Conservation (phyloP, 2,888 invertebrate species). For the Pyrgus malvae region DNA sequence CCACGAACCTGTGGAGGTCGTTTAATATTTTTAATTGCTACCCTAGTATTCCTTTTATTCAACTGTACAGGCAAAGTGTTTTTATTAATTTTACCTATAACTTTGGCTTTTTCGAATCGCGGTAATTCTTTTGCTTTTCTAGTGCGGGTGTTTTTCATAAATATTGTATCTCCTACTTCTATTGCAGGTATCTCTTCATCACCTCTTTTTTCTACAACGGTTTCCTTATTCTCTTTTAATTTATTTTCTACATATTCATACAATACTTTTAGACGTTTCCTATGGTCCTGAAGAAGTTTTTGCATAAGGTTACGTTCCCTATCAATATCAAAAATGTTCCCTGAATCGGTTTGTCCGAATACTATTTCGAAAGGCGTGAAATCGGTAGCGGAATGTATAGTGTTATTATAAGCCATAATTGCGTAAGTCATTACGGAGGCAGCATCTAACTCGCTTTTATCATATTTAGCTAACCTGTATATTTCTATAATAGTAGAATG, state of each 20-base stretch:
- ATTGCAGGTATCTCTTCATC: slow-evolving; percentile 28
- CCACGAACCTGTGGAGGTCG: slow-evolving; percentile 6
- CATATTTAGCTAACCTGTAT: too few species aligned
- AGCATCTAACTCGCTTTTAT: background rate
- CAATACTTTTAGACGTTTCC: slow-evolving; percentile 28
- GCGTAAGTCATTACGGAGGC: background rate
- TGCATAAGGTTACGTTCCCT: slow-evolving; percentile 23
- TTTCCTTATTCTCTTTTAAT: slow-evolving; percentile 19
- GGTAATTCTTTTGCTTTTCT: slow-evolving; percentile 35
- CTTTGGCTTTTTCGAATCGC: slow-evolving; percentile 34
- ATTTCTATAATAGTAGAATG: background rate
- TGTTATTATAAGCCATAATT: too few species aligned
- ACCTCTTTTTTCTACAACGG: slow-evolving; percentile 29
- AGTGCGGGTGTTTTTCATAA: slow-evolving; percentile 34
- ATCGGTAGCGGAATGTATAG: slow-evolving; percentile 12
- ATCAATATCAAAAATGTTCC: background rate
- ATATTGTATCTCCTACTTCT: slow-evolving; percentile 31
- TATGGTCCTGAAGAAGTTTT: slow-evolving; percentile 31
- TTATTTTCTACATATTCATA: slow-evolving; percentile 27
- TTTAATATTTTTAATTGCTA: background rate
- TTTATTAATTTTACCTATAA: slow-evolving; percentile 25
- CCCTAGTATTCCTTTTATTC: slow-evolving; percentile 23
- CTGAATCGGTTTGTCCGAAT: slow-evolving; percentile 22
- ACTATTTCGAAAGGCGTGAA: slow-evolving; percentile 27
- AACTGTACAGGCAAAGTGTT: slow-evolving; percentile 31